Percentiles rank a stretch among this genome's conserved stretches.
These are phyloP conservation scores for Copsychus sechellarum DNA, from an alignment of 2,113 vertebrate species.

Conservation along the genomic window DNA sequence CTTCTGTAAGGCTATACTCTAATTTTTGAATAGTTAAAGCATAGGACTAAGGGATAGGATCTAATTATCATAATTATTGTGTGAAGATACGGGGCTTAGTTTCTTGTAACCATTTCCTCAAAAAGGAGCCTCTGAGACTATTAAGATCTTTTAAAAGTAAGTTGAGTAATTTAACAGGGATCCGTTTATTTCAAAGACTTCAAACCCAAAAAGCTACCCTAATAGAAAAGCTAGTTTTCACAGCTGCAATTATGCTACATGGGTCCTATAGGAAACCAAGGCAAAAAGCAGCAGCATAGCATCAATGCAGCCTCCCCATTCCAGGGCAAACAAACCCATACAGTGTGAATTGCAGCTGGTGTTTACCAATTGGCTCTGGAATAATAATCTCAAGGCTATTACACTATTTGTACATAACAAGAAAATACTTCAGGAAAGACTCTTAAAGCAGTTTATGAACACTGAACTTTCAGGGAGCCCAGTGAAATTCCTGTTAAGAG, in stretches of 20 bases:
- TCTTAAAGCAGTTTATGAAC: background rate
- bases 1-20: background rate
- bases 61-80: background rate
- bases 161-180: background rate
- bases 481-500: background rate
- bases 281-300: background rate
- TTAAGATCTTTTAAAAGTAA: background rate
- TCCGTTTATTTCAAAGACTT: background rate
- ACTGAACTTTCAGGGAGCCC: background rate
- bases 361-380: background rate
- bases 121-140: background rate
- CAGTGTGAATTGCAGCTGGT: background rate
- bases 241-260: rapidly evolving
- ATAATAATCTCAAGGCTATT: background rate
- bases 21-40: background rate
- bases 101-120: background rate
- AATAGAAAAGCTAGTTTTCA: background rate
- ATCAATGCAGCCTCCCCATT: background rate
- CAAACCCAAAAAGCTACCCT: background rate
- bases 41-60: background rate
- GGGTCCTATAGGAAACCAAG: background rate
- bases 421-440: background rate
- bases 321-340: background rate
- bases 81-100: background rate
- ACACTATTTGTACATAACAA: background rate